Evolutionary conservation across 2,888 invertebrate species (phyloP).

Genomic region (Eucriotettix oculatus): DNA sequence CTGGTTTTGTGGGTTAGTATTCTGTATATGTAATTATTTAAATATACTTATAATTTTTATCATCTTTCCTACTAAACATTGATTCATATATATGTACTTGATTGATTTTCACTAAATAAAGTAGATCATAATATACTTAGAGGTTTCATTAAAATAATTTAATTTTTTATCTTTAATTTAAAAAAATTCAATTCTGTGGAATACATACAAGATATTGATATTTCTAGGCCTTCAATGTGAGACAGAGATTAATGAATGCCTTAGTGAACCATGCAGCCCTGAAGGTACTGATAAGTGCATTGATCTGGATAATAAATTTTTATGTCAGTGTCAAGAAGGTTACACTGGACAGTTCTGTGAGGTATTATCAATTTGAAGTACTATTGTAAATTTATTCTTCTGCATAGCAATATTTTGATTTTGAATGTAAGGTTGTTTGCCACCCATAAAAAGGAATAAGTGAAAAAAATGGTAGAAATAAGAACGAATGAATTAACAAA

Average conservation of each 20-base stretch:
- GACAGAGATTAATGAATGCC: constrained; percentile 81
- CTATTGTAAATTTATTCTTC: too few relatives aligned
- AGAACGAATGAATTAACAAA: too few relatives aligned
- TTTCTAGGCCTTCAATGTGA: constrained; percentile 64
- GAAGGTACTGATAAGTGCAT: constrained; percentile 80
- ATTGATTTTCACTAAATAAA: too few relatives aligned
- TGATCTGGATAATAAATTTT: constrained; percentile 72
- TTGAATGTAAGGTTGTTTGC: too few relatives aligned
- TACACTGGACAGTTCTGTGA: constrained; percentile 74
- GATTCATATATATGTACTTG: too few relatives aligned
- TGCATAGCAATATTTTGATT: too few relatives aligned
- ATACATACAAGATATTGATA: neutral
- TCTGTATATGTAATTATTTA: neutral
- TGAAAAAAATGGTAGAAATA: too few relatives aligned
- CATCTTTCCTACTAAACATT: too few relatives aligned
- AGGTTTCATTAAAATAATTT: neutral
- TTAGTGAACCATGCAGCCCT: constrained; percentile 79
- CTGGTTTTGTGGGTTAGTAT: constrained; percentile 58
- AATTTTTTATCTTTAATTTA: neutral
- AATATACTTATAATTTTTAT: neutral
- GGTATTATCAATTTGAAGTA: constrained; percentile 19
- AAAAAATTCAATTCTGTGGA: neutral
- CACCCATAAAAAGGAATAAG: too few relatives aligned
- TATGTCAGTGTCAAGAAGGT: constrained; percentile 79
- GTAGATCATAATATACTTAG: neutral